Conservation (phyloP, 2,888 invertebrate genomes). For the Agriopis aurantiaria region DNA sequence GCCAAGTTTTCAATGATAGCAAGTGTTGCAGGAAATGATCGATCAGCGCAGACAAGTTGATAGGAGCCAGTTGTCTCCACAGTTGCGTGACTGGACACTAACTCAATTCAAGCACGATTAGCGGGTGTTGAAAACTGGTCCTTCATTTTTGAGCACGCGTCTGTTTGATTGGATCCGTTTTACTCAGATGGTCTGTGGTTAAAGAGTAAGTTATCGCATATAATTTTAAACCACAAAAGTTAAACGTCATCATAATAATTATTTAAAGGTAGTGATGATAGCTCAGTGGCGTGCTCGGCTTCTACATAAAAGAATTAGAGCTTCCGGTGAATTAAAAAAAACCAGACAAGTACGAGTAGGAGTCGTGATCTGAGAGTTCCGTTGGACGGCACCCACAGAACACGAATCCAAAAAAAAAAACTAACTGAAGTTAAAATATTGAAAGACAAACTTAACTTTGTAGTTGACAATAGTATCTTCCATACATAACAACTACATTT, state of each 20-base stretch:
- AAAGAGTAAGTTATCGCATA: neutral
- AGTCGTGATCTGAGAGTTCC: too few species aligned
- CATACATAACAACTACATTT: too few species aligned
- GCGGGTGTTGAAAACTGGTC: slow-evolving; percentile 42
- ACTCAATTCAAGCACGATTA: slow-evolving; percentile 37
- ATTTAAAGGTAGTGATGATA: neutral
- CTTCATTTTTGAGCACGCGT: slow-evolving; percentile 14
- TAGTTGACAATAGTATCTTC: too few species aligned
- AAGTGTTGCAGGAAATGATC: slow-evolving; percentile 46
- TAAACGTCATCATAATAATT: neutral
- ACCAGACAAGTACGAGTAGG: too few species aligned
- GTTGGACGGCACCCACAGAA: too few species aligned
- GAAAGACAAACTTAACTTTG: too few species aligned
- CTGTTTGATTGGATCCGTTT: slow-evolving; percentile 7
- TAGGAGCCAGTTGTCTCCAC: slow-evolving; percentile 51
- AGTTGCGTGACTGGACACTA: slow-evolving; percentile 45
- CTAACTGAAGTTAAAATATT: too few species aligned
- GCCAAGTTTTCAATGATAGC: slow-evolving; percentile 18
- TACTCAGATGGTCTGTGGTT: slow-evolving; percentile 1
- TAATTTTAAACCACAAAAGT: neutral
- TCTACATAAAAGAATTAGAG: too few species aligned
- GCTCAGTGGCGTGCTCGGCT: too few species aligned
- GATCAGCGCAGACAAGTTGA: slow-evolving; percentile 54
- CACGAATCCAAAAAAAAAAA: too few species aligned
- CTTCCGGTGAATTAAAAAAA: too few species aligned